These are phyloP conservation scores for Luffia ferchaultella DNA, from an alignment of 2,888 invertebrate species.

Conservation along the genomic window DNA sequence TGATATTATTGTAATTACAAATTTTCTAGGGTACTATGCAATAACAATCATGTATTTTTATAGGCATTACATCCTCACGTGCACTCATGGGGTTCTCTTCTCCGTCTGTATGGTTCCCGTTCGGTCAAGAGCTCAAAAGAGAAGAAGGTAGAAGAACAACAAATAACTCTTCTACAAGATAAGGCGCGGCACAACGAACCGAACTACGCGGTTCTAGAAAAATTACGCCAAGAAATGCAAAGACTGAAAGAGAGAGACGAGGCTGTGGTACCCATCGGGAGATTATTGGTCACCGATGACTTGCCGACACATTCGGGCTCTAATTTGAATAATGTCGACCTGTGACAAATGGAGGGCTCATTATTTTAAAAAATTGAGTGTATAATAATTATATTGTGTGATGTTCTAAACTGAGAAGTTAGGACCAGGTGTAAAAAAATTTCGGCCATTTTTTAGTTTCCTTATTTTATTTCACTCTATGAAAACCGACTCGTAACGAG, in stretches of 20 bases:
- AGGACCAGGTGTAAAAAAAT: no score
- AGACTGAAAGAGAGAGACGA: constrained; percentile 73
- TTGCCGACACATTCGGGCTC: constrained; percentile 78
- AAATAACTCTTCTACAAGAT: constrained; percentile 84
- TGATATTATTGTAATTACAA: no score
- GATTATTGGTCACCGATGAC: constrained; percentile 50
- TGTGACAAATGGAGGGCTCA: constrained; percentile 37
- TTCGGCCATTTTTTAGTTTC: no score
- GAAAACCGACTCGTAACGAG: no score
- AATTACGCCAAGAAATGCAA: constrained; percentile 82
- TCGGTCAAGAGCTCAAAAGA: constrained; percentile 92
- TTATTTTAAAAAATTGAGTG: not conserved
- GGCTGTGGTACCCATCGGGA: constrained; percentile 68
- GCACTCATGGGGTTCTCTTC: constrained; percentile 91
- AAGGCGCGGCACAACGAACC: constrained; percentile 91
- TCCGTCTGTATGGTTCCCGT: constrained; percentile 91
- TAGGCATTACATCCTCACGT: constrained; percentile 94
- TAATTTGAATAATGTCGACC: constrained; percentile 80
- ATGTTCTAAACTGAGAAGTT: no score
- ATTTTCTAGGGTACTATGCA: no score
- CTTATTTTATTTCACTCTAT: no score
- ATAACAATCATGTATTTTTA: no score
- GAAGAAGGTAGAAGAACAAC: constrained; percentile 91
- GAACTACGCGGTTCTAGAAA: constrained; percentile 88
- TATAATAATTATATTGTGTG: no score